Conservation (phyloP, 2,113 vertebrate genomes). For the Microtus oregoni region DNA sequence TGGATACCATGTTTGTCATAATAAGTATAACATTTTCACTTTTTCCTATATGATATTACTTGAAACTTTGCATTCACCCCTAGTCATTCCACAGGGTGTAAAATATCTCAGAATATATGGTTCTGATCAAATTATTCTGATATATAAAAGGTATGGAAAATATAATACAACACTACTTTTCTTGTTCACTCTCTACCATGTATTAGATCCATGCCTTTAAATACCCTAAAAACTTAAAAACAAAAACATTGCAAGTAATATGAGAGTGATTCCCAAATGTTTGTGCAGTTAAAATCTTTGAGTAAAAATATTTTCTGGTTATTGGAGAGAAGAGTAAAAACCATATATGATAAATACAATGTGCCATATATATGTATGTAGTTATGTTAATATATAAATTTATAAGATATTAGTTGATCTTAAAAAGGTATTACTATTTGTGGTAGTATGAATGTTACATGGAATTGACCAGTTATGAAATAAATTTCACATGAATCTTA, state of each 20-base stretch:
- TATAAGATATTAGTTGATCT: background rate
- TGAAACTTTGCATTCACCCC: background rate
- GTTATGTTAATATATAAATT: background rate
- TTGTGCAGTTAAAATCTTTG: background rate
- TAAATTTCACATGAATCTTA: background rate
- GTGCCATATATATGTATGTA: background rate
- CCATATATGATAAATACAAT: background rate
- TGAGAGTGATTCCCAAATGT: background rate
- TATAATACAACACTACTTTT: background rate
- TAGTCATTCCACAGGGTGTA: background rate
- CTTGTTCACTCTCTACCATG: background rate
- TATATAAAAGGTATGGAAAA: background rate
- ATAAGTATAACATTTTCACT: background rate
- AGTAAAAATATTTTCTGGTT: background rate
- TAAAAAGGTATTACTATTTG: background rate
- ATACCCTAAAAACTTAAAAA: background rate
- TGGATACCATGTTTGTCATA: background rate
- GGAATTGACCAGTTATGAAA: background rate
- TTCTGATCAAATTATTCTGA: background rate
- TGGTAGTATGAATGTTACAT: background rate
- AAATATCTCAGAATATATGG: background rate
- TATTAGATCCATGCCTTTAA: background rate
- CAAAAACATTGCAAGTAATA: background rate
- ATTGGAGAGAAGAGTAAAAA: background rate
- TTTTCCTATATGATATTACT: too few relatives aligned